Evolutionary conservation across 2,113 vertebrate genomes (phyloP).

Genomic region (Macquaria australasica): DNA sequence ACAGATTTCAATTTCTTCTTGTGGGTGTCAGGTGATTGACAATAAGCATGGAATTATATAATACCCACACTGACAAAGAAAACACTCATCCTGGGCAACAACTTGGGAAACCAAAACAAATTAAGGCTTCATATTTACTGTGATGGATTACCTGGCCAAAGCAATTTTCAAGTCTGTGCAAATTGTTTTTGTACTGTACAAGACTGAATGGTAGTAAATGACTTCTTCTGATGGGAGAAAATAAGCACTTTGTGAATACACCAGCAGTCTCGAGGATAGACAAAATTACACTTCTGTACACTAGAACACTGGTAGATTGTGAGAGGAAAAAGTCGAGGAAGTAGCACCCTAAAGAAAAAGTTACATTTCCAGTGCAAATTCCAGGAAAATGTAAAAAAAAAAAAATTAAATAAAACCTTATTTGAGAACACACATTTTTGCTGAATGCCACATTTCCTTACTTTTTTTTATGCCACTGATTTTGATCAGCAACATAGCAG

Average conservation of each 20-base stretch:
- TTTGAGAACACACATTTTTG: not conserved
- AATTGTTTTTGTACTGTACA: slow-evolving; percentile 66
- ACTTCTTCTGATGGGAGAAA: slow-evolving; percentile 51
- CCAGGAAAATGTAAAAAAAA: not conserved
- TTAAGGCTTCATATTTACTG: slow-evolving; percentile 54
- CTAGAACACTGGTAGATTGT: not conserved
- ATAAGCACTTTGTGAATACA: slow-evolving; percentile 34
- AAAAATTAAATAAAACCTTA: not conserved
- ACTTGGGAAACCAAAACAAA: slow-evolving; percentile 62
- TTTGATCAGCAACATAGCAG: slow-evolving; percentile 10
- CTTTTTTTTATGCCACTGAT: not conserved
- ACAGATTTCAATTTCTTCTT: slow-evolving; percentile 21
- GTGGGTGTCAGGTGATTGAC: slow-evolving; percentile 46
- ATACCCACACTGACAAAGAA: slow-evolving; percentile 44
- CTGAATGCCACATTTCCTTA: not conserved
- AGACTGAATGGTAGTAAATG: slow-evolving; percentile 59
- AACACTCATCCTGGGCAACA: slow-evolving; percentile 46
- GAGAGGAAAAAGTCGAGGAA: not conserved
- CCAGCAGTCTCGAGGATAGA: slow-evolving; percentile 6
- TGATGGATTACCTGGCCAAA: slow-evolving; percentile 62
- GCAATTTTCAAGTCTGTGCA: slow-evolving; percentile 52
- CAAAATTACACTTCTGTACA: slow-evolving; percentile 24
- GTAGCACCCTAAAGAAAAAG: not conserved
- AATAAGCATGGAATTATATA: slow-evolving; percentile 28
- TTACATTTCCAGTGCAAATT: not conserved